Percentiles rank a stretch among this genome's conserved stretches.
These are phyloP conservation scores for Oligia fasciuncula DNA, from an alignment of 2,888 invertebrate genomes.

Conservation along the genomic window DNA sequence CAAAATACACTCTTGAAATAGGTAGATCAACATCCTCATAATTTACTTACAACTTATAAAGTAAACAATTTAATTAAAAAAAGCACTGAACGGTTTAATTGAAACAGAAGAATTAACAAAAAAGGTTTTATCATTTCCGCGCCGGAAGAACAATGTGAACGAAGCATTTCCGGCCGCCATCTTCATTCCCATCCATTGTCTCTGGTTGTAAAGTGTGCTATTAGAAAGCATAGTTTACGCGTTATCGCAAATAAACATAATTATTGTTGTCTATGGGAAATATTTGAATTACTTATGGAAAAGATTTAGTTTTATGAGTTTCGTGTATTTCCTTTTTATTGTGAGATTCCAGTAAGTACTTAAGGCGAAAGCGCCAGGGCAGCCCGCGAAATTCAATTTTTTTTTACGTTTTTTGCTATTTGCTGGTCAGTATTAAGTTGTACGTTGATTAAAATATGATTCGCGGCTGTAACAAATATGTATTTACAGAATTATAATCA, in stretches of 20 bases:
- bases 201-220: constrained; percentile 63
- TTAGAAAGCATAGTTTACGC: constrained; percentile 70
- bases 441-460: no score
- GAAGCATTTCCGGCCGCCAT: constrained; percentile 70
- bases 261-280: constrained; percentile 60
- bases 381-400: no score
- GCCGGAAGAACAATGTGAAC: constrained; percentile 60
- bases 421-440: no score
- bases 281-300: constrained; percentile 44
- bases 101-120: constrained; percentile 53
- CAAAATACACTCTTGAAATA: neutral
- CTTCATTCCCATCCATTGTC: constrained; percentile 78
- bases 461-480: no score
- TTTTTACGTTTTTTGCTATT: no score
- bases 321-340: constrained; percentile 23
- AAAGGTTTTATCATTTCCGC: constrained; percentile 61
- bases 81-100: constrained; percentile 65
- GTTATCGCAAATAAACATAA: constrained; percentile 60
- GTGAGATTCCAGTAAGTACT: neutral
- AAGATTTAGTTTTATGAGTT: constrained; percentile 19
- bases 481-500: no score
- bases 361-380: no score
- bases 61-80: constrained; percentile 57
- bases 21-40: constrained; percentile 1
- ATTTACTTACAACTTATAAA: constrained; percentile 29